These are phyloP conservation scores for Trachymyrmex septentrionalis DNA, from an alignment of 1,140 invertebrate species.

Conservation along the genomic window DNA sequence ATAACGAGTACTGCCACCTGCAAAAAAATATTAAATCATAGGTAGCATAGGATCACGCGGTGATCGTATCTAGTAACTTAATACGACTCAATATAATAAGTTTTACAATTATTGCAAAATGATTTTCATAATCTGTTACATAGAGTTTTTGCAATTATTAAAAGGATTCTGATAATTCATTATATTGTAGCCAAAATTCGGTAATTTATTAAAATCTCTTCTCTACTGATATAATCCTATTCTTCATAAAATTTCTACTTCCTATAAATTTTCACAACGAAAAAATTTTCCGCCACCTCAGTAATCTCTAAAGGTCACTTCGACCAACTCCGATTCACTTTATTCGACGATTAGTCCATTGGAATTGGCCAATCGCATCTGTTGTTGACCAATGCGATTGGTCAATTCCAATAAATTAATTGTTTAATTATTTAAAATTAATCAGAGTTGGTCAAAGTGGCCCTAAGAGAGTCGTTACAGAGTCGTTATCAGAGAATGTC, in stretches of 20 bases:
- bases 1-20: neutral
- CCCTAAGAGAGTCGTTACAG: no score
- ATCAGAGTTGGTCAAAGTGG: no score
- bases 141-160: neutral
- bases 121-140: slow-evolving; percentile 18
- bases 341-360: no score
- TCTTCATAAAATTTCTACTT: neutral
- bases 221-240: neutral
- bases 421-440: no score
- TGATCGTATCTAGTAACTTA: slow-evolving; percentile 15
- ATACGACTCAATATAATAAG: neutral
- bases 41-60: neutral
- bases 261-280: slow-evolving; percentile 2
- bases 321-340: no score
- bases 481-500: no score
- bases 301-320: no score
- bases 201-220: slow-evolving; percentile 22
- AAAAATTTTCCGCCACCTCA: no score
- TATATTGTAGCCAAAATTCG: neutral
- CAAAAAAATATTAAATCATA: slow-evolving; percentile 3
- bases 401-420: no score
- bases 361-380: no score
- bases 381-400: no score
- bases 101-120: slow-evolving; percentile 42
- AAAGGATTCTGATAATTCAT: neutral